These are phyloP conservation scores for Thunnus maccoyii DNA, from an alignment of 2,113 vertebrate species.

Conservation along the genomic window DNA sequence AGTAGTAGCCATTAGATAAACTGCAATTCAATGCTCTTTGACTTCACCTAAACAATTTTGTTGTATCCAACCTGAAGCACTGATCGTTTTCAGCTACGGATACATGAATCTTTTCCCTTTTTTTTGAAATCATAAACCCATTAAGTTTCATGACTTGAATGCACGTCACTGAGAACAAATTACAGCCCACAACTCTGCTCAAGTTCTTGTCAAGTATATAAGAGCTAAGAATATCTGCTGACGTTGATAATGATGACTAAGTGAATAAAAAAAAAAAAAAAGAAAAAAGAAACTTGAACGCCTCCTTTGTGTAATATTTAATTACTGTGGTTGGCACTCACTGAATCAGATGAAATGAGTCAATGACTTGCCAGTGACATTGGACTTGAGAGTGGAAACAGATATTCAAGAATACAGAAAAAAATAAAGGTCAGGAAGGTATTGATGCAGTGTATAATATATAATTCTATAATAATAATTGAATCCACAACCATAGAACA, in stretches of 20 bases:
- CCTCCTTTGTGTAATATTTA: background rate
- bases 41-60: no score
- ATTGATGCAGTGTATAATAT: background rate
- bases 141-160: no score
- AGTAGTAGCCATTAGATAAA: no score
- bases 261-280: background rate
- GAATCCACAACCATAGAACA: background rate
- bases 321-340: background rate
- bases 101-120: no score
- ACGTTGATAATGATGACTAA: constrained; percentile 11
- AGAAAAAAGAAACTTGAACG: background rate
- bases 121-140: no score
- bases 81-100: no score
- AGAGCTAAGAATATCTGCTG: constrained; percentile 9
- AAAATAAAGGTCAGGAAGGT: background rate
- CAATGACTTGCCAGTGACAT: background rate
- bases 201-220: background rate
- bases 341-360: constrained; percentile 24
- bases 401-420: no score
- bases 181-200: constrained; percentile 1
- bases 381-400: background rate
- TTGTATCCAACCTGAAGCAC: no score
- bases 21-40: no score
- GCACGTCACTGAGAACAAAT: no score
- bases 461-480: background rate